Percentiles rank a stretch among this genome's conserved stretches.
These are phyloP conservation scores for Tipula unca DNA, from an alignment of 2,888 invertebrate genomes.

Conservation along the genomic window DNA sequence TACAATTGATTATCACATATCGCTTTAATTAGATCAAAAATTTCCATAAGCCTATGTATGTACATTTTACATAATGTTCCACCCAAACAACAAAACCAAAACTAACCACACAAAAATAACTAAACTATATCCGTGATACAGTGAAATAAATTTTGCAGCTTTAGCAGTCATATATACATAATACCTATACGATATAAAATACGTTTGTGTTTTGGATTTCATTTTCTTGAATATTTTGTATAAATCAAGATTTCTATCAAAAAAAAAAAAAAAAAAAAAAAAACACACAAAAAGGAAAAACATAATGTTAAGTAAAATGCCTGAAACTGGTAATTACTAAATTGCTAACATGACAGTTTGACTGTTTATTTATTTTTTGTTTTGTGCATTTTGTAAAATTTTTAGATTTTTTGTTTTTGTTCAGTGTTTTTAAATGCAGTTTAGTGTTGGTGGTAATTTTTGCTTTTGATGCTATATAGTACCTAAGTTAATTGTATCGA, in stretches of 20 bases:
- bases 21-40: too few relatives aligned
- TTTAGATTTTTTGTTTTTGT: too few relatives aligned
- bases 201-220: background rate
- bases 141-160: background rate
- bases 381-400: background rate
- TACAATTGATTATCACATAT: too few relatives aligned
- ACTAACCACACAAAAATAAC: background rate
- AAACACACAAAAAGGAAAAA: background rate
- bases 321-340: background rate
- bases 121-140: background rate
- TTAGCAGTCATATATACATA: background rate
- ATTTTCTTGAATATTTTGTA: background rate
- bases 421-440: background rate
- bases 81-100: background rate
- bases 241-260: background rate
- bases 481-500: background rate
- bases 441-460: background rate
- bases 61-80: background rate
- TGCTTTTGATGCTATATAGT: background rate
- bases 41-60: background rate
- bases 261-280: background rate
- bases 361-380: background rate
- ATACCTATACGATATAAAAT: background rate
- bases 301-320: background rate
- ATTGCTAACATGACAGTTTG: background rate